phyloP scores from a whole-genome alignment of 1,140 invertebrate genomes.

The Armadillidium nasatum region DNA sequence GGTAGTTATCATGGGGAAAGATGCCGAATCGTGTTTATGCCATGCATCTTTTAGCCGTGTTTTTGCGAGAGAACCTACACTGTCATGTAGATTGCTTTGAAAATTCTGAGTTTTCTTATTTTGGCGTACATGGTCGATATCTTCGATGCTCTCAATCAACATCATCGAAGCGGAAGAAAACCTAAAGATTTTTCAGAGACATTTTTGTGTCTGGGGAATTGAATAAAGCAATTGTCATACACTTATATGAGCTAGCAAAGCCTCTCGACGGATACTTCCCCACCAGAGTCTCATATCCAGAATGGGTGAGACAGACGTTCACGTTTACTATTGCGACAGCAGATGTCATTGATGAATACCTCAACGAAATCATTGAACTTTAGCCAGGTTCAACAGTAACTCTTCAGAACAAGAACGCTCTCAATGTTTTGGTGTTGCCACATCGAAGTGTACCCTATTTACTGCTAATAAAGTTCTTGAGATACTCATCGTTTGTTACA shows the following conservation, averaged over 20 bases:
- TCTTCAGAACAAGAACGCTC: conserved; percentile 29
- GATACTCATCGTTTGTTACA: conserved; percentile 22
- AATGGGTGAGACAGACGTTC: conserved; percentile 28
- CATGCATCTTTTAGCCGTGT: conserved; percentile 30
- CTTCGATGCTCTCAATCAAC: conserved; percentile 34
- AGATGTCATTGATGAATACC: conserved; percentile 28
- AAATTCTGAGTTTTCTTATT: conserved; percentile 39
- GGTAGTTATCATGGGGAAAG: conserved; percentile 27
- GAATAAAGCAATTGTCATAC: neutral
- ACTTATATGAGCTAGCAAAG: conserved; percentile 24
- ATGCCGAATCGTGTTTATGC: conserved; percentile 39
- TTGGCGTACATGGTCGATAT: conserved; percentile 40
- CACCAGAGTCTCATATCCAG: conserved; percentile 16
- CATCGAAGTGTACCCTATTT: conserved; percentile 14
- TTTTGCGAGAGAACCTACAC: conserved; percentile 32
- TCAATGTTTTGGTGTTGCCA: conserved; percentile 29
- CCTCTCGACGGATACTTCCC: conserved; percentile 31
- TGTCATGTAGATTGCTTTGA: conserved; percentile 27
- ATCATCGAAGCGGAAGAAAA: neutral
- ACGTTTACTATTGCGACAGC: conserved; percentile 22
- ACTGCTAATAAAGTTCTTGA: conserved; percentile 2
- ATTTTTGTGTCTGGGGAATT: conserved; percentile 23
- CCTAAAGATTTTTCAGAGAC: conserved; percentile 4
- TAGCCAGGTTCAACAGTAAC: conserved; percentile 27
- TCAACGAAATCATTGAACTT: conserved; percentile 23